These are phyloP conservation scores for Gymnobelideus leadbeateri DNA, from an alignment of 2,113 vertebrate genomes.

Conservation along the genomic window DNA sequence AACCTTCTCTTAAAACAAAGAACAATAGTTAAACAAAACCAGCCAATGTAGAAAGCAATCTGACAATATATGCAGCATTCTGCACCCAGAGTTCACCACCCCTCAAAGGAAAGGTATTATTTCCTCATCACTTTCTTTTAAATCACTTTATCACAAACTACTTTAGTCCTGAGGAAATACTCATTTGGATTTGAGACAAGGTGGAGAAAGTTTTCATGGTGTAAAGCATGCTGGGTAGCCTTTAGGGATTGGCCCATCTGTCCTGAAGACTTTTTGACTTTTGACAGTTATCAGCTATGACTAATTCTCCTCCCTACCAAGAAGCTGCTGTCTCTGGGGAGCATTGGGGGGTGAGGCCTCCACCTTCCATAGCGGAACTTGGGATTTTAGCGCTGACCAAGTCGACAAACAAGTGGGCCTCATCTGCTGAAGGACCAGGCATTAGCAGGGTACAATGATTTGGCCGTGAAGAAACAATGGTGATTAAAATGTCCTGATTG, in stretches of 20 bases:
- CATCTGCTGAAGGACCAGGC: slow-evolving; percentile 69
- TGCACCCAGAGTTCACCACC: background rate
- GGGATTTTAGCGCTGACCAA: background rate
- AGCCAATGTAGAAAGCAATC: background rate
- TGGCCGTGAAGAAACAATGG: slow-evolving; percentile 56
- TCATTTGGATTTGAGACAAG: slow-evolving; percentile 14
- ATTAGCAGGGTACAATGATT: slow-evolving; percentile 52
- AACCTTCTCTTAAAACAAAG: too few relatives aligned
- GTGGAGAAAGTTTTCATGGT: background rate
- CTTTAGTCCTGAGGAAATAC: slow-evolving; percentile 9
- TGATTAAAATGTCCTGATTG: slow-evolving; percentile 70
- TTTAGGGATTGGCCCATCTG: slow-evolving; percentile 6
- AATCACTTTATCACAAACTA: slow-evolving; percentile 21
- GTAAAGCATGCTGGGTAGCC: background rate
- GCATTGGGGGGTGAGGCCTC: background rate
- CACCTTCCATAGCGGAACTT: background rate
- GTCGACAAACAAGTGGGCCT: slow-evolving; percentile 50
- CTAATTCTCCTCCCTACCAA: slow-evolving; percentile 22
- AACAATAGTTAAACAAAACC: too few relatives aligned
- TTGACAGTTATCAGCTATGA: background rate
- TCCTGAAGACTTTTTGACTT: slow-evolving; percentile 10
- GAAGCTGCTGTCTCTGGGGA: slow-evolving; percentile 13
- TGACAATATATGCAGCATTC: background rate
- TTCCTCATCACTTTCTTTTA: background rate
- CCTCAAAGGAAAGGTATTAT: background rate